A percentile compares a stretch with the other conserved stretches of the same genome.
Conservation (phyloP, 2,113 vertebrate genomes). For the Riparia riparia region DNA sequence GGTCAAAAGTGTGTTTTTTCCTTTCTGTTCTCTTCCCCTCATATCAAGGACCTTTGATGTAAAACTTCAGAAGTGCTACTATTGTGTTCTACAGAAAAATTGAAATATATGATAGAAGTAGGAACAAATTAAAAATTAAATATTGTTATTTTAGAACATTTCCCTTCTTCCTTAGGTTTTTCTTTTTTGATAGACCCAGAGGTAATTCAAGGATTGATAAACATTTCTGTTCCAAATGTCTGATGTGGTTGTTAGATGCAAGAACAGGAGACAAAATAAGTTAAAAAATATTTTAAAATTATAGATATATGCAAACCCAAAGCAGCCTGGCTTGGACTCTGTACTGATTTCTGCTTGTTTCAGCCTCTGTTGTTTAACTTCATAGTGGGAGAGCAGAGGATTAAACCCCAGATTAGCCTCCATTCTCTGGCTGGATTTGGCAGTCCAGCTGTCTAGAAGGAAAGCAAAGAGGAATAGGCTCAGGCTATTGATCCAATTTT, state of each 20-base stretch:
- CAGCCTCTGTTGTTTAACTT: constrained; percentile 3
- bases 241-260: neutral
- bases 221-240: neutral
- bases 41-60: neutral
- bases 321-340: neutral
- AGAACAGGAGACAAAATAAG: neutral
- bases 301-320: neutral
- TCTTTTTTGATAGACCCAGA: neutral
- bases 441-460: neutral
- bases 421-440: neutral
- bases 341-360: neutral
- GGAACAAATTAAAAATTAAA: neutral
- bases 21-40: neutral
- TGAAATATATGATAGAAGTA: neutral
- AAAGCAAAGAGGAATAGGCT: constrained; percentile 7
- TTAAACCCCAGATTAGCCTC: constrained; percentile 7
- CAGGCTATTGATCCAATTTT: neutral
- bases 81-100: neutral
- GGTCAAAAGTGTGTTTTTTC: neutral
- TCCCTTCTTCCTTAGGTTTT: neutral
- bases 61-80: neutral
- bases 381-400: neutral
- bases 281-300: accelerated
- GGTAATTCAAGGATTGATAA: neutral
- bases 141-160: neutral